These are phyloP conservation scores for Pammene fasciana DNA, from an alignment of 2,888 invertebrate species.

Conservation along the genomic window DNA sequence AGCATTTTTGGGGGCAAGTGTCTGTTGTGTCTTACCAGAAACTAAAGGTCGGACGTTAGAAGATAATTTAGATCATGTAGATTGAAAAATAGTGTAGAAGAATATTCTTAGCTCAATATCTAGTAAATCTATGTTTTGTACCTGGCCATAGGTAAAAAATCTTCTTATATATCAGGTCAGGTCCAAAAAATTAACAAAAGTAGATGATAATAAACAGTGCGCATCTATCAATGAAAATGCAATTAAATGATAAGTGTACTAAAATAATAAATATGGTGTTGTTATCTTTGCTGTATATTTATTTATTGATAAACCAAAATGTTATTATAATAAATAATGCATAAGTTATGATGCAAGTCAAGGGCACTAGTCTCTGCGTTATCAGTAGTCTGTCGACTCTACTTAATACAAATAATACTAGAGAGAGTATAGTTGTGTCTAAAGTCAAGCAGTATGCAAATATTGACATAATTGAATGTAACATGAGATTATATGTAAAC, in stretches of 20 bases:
- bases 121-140: too few relatives aligned
- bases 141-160: too few relatives aligned
- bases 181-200: too few relatives aligned
- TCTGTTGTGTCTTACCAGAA: conserved; percentile 60
- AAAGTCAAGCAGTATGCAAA: neutral
- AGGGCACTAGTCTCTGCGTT: conserved; percentile 2
- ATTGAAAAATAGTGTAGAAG: conserved; percentile 2
- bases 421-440: neutral
- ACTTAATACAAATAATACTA: neutral
- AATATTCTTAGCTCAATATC: neutral
- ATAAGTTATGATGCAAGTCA: conserved; percentile 6
- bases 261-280: neutral
- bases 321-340: neutral
- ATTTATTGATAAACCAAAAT: neutral
- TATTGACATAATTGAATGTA: neutral
- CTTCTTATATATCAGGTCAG: too few relatives aligned
- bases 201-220: too few relatives aligned
- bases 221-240: too few relatives aligned
- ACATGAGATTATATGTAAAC: neutral
- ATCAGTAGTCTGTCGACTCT: neutral
- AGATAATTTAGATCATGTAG: conserved; percentile 50
- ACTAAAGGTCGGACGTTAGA: conserved; percentile 63
- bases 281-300: neutral
- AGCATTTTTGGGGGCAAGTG: conserved; percentile 56
- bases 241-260: too few relatives aligned